phyloP scores from a whole-genome alignment of 2,797 vertebrate genomes.

The Streptopelia turtur region DNA sequence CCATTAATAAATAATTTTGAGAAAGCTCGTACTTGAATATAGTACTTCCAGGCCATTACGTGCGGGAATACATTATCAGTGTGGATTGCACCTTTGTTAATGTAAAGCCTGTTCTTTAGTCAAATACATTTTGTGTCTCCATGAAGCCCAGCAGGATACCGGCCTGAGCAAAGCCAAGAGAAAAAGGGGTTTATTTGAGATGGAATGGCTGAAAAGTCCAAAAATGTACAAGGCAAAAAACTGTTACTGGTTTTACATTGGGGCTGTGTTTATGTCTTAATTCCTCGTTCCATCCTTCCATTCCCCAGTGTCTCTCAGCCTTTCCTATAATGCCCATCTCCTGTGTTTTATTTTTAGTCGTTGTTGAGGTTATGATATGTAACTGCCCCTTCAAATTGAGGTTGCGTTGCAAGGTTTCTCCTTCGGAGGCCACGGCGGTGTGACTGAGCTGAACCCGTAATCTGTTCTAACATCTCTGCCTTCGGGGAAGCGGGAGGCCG shows the following conservation, averaged over 20 bases:
- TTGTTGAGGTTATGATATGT: not conserved
- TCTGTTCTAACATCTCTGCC: constrained; percentile 19
- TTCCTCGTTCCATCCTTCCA: not conserved
- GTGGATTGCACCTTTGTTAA: not conserved
- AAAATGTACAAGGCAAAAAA: not conserved
- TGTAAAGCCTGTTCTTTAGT: not conserved
- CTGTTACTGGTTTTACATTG: not conserved
- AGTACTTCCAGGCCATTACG: constrained; percentile 5
- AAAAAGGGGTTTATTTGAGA: not conserved
- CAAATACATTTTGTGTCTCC: not conserved
- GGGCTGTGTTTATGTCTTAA: not conserved
- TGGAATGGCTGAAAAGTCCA: not conserved
- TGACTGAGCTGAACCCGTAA: constrained; percentile 48
- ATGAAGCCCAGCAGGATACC: not conserved
- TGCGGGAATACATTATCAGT: not conserved
- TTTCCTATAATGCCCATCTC: not conserved
- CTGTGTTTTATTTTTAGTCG: not conserved
- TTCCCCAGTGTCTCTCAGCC: not conserved
- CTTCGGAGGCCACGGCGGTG: not conserved
- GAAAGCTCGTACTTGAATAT: constrained; percentile 18
- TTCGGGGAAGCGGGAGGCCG: not conserved
- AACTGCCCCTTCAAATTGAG: constrained; percentile 24
- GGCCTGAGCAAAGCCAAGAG: not conserved
- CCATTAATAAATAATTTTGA: constrained; percentile 55
- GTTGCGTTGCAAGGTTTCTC: not conserved